Conservation (phyloP, 53 echinoderm and acorn worm species). For the Actinopyga echinites region DNA sequence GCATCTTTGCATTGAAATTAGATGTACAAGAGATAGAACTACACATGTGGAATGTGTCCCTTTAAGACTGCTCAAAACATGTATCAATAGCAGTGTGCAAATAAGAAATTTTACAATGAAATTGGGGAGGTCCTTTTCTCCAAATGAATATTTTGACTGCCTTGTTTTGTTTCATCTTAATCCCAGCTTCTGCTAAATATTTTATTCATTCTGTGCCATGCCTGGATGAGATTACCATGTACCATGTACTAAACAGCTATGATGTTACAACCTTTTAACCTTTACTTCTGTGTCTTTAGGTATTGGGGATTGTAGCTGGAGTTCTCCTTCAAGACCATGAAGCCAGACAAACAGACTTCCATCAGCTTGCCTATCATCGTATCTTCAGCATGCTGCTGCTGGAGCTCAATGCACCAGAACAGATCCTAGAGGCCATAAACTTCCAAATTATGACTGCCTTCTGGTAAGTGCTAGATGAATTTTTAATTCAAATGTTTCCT, state of each 20-base stretch:
- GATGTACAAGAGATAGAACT: not conserved
- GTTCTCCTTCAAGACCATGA: slow-evolving; percentile 99
- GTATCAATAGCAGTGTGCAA: not conserved
- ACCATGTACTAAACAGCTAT: no score
- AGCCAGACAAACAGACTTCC: slow-evolving; percentile 90
- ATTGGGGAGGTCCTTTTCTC: no score
- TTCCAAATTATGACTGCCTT: slow-evolving; percentile 99
- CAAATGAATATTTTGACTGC: no score
- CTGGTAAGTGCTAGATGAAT: slow-evolving; percentile 60
- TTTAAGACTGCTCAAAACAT: not conserved
- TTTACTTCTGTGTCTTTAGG: slow-evolving; percentile 39
- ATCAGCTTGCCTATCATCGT: slow-evolving; percentile 95
- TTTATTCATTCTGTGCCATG: no score
- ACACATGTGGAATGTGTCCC: no score
- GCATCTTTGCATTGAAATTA: not conserved
- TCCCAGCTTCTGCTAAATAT: no score
- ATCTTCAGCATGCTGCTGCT: slow-evolving; percentile 99
- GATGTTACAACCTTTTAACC: no score
- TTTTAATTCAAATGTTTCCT: not conserved
- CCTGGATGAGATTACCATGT: no score
- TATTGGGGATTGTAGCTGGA: slow-evolving; percentile 95
- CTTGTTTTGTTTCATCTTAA: no score
- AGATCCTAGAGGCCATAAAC: slow-evolving; percentile 99
- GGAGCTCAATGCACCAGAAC: slow-evolving; percentile 98
- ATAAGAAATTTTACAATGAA: no score